Base-by-base conservation (phyloP, 2,113 vertebrate species). In the Pseudopodoces humilis region DNA sequence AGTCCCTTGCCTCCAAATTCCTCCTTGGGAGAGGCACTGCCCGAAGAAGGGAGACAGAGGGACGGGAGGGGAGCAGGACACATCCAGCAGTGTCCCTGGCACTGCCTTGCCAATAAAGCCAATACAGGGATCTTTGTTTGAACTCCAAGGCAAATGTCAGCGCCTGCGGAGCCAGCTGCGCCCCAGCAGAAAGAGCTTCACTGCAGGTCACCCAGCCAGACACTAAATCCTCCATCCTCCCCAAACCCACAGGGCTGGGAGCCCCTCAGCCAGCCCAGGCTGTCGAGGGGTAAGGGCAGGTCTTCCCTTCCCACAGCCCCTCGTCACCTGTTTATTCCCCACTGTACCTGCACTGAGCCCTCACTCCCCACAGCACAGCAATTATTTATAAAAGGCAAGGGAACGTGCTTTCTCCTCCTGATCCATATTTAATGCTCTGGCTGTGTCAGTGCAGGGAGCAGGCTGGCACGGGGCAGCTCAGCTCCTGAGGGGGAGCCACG, bases 121-220 rank as follows among this genome's bases (percentile, higher is more conserved):
- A 1, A 92, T 59, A 93, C 88, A 84, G 81, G 60, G 76, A 81
- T 31, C 94, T 94, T 94, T 95, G 92, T 96, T 86, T 92, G 91
- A 94, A 53, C 71, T 74, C 50, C 12, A 0, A 56, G 30, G 86
- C 80, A 94, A 96, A 95, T 88, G 92, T 91, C 95, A 95, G 89
- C 0, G 22, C 68, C 56, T 8, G 88, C 33, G 3, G 28, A 21
- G 22, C 76, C 92, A 95, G 88, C 90, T 92, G 88, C 3, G 8
- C 53, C 83, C 64, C 65, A 5, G 92, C 53, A 70, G 64, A 52
- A 58, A 11, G 37, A 50, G 86, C 64, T 56, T 11, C 80, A 30
- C 31, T 43, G 60, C 64, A 31, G 88, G 69, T 13, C 72, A 62
- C 50, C 31, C 1, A 49, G 28, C 2, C 56, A 53, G 55, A 11